Conservation (phyloP, 1,140 invertebrate species). For the Trinorchestia longiramus region DNA sequence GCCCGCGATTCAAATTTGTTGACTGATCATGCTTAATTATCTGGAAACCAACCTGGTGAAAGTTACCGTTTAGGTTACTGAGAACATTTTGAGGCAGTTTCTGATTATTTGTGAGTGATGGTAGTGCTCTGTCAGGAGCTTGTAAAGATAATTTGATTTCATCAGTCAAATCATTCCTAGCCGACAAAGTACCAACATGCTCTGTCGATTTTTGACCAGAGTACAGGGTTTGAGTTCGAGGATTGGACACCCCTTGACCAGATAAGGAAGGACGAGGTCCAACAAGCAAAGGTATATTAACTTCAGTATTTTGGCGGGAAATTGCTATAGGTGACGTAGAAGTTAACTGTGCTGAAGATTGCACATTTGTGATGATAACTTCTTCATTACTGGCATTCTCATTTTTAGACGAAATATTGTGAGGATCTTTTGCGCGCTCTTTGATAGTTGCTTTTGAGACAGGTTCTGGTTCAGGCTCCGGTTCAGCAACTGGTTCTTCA, state of each 20-base stretch:
- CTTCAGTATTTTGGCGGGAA: background rate
- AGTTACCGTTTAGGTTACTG: background rate
- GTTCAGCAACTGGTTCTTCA: background rate
- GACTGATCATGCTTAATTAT: constrained; percentile 31
- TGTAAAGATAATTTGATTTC: background rate
- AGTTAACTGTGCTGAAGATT: background rate
- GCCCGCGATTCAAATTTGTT: background rate
- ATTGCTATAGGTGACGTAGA: background rate
- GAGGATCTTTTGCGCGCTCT: background rate
- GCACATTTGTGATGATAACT: too few relatives aligned
- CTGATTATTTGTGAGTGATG: background rate
- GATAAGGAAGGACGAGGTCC: constrained; percentile 12
- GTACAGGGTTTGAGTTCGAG: background rate
- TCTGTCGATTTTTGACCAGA: background rate
- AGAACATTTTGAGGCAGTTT: background rate
- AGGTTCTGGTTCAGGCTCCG: constrained; percentile 29
- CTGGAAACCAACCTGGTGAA: constrained; percentile 11
- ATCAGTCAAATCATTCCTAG: background rate
- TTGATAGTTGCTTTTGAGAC: background rate
- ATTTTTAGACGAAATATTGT: background rate
- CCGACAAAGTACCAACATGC: background rate
- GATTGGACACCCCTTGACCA: background rate
- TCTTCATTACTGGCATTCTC: background rate
- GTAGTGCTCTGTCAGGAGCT: background rate
- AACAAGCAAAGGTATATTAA: background rate